phyloP scores from a whole-genome alignment of 2,888 invertebrate species.

The Biston betularia region DNA sequence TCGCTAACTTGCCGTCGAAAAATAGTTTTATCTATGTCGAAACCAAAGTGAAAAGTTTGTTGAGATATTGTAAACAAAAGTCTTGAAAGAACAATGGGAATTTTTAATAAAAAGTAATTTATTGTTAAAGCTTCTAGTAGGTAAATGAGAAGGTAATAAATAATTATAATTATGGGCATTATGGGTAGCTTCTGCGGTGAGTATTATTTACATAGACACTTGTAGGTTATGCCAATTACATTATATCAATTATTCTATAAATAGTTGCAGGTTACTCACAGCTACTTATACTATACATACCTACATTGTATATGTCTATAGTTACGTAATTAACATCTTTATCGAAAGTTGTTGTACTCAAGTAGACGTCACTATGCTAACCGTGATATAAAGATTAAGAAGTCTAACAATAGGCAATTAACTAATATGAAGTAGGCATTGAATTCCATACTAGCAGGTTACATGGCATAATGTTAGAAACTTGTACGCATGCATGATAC shows the following conservation, averaged over 20 bases:
- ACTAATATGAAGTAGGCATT: conserved; percentile 3
- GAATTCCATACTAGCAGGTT: conserved; percentile 2
- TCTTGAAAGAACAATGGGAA: no score
- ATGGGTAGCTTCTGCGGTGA: no score
- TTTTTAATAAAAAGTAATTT: background rate
- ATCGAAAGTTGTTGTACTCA: background rate
- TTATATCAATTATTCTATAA: no score
- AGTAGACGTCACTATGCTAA: conserved; percentile 10
- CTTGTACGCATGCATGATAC: background rate
- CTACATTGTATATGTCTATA: no score
- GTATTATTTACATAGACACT: no score
- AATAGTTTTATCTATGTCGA: background rate
- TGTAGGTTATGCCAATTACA: no score
- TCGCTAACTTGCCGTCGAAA: background rate
- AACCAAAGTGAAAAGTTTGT: background rate
- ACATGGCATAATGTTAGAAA: conserved; percentile 1
- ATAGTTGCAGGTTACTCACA: no score
- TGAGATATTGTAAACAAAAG: background rate
- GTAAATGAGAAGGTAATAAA: background rate
- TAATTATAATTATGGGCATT: no score
- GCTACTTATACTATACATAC: no score
- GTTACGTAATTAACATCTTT: background rate
- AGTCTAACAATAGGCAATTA: conserved; percentile 22
- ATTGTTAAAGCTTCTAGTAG: background rate
- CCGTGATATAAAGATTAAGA: conserved; percentile 15